Base-by-base conservation (phyloP, 2,888 invertebrate genomes). In the Malthinus seriepunctatus region DNA sequence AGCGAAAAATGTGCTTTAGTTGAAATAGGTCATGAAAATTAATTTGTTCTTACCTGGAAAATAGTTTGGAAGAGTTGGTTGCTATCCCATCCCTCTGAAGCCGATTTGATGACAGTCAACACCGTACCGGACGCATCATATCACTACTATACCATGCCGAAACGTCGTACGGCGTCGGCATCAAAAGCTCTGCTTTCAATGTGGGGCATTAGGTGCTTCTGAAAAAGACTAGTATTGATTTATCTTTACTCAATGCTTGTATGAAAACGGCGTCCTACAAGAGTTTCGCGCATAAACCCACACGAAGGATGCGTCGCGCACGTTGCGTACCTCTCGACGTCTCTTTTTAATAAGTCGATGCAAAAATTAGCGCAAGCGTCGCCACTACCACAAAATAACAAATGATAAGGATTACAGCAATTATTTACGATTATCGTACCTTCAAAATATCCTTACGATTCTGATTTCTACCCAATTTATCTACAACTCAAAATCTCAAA, bases 171-270 rank as follows among this genome's bases (percentile, higher is more conserved):
- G 66, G 51, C 53, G 60, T 47, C 66, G 59, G 51, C 61, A 64
- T 63, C 54, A 42, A 50, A 56, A 54, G 62, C 64, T 69, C 64
- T 67, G 63, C 64, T 69, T 67, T 64, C 69, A 72, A 74, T 73
- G 73, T 74, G 73, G 75, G 74, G 74, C 74, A 74, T 70, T 74
- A 68, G 75, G 73, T 72, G 70, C 64, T 68, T 72, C 69, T 69
- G 67, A 73, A 73, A 72, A 75, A 69, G 69, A 67, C 66, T 63
- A 63, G 72, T 74, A 73, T 74, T 74, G 74, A 74, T 74, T 74
- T 71, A 64, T 66, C 66, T 61, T 63, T 64, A 62, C 63, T 63
- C 60, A 61, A 57, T 63, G 65, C 66, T 64, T 65, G n/a, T n/a
- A 66, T 59, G 67, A 68, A 66, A 69, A 66, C 64, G 60, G 55